phyloP scores from a whole-genome alignment of 2,113 vertebrate species.

The Pantherophis guttatus region DNA sequence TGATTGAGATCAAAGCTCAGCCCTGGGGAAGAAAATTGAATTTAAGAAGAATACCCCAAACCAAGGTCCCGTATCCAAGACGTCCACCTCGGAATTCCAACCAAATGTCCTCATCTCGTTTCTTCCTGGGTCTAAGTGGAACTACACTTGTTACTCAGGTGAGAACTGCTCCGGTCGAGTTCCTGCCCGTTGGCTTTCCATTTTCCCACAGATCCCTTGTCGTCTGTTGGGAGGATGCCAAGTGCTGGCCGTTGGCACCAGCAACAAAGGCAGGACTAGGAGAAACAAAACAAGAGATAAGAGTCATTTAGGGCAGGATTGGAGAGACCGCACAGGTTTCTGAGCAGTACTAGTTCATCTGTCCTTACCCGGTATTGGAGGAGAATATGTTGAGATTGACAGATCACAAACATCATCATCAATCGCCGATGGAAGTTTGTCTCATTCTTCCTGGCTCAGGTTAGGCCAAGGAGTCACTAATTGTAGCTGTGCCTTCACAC shows the following conservation, averaged over 20 bases:
- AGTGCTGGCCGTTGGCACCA: constrained; percentile 80
- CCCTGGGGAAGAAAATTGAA: constrained; percentile 1
- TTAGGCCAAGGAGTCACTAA: not conserved
- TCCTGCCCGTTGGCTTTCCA: constrained; percentile 84
- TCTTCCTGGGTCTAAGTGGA: constrained; percentile 67
- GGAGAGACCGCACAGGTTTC: not conserved
- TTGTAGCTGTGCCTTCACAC: not conserved
- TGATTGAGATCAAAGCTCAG: not conserved
- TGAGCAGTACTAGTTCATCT: not conserved
- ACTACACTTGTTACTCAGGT: constrained; percentile 85
- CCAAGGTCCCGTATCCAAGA: accelerated
- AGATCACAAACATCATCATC: not conserved
- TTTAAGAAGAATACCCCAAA: not conserved
- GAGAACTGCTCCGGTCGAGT: constrained; percentile 84
- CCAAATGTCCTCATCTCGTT: not conserved
- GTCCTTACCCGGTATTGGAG: not conserved
- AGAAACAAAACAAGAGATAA: constrained; percentile 31
- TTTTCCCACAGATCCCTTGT: constrained; percentile 73
- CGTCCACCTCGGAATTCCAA: not conserved
- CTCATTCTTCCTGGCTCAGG: not conserved
- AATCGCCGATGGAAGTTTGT: not conserved
- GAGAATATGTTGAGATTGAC: not conserved
- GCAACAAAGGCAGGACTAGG: constrained; percentile 88
- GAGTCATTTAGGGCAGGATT: not conserved
- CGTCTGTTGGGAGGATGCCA: constrained; percentile 71